phyloP scores from a whole-genome alignment of 2,797 vertebrate genomes.

The Miichthys miiuy region DNA sequence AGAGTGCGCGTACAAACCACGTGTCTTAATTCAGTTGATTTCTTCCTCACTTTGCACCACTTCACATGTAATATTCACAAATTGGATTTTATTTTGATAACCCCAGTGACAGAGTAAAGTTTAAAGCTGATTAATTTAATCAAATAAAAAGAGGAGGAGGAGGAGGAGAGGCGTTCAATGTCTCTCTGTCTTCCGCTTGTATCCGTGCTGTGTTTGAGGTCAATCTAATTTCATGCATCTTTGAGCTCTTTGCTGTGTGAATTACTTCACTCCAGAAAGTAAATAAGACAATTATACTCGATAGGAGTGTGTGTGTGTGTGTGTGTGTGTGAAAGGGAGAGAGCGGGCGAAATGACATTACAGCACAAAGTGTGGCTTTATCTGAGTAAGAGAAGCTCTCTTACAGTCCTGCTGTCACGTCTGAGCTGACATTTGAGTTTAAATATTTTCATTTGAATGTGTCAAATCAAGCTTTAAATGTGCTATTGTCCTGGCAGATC shows the following conservation, averaged over 20 bases:
- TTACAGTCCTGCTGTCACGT: neutral
- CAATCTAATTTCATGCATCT: conserved; percentile 1
- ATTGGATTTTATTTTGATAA: neutral
- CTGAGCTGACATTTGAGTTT: neutral
- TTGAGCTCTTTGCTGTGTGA: neutral
- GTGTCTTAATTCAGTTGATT: neutral
- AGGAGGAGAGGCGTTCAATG: neutral
- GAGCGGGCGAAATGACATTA: neutral
- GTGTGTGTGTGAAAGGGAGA: too few relatives aligned
- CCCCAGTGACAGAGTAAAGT: neutral
- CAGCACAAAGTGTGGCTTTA: neutral
- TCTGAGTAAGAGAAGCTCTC: neutral
- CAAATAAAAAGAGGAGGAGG: neutral
- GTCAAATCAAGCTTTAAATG: neutral
- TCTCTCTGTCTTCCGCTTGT: neutral
- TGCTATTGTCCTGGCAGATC: too few relatives aligned
- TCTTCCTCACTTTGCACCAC: neutral
- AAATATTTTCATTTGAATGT: neutral
- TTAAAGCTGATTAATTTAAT: neutral
- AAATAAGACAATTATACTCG: conserved; percentile 20
- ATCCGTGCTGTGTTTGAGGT: neutral
- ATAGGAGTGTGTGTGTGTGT: too few relatives aligned
- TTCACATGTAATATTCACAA: neutral
- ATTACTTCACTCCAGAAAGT: neutral
- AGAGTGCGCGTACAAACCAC: neutral